Percentiles rank a stretch among this genome's conserved stretches.
Evolutionary conservation across 1,140 invertebrate genomes (phyloP).

Genomic region (Sitobion miscanthi): DNA sequence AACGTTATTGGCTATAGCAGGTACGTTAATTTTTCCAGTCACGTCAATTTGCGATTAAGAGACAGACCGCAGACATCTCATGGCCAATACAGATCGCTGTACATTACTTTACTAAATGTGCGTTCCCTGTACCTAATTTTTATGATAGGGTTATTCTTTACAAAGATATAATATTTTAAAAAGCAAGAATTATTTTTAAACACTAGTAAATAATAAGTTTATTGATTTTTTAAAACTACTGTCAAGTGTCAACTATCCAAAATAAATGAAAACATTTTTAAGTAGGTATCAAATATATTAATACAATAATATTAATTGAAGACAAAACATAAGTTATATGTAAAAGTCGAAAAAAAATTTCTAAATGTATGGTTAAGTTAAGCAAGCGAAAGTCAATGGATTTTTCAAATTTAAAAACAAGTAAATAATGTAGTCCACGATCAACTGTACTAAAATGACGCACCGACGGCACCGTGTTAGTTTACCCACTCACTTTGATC

Average conservation of each 20-base stretch:
- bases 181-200: not conserved
- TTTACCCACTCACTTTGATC: constrained; percentile 22
- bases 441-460: not conserved
- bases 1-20: not conserved
- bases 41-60: not conserved
- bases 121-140: not conserved
- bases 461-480: not conserved
- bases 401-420: not conserved
- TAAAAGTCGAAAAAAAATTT: not conserved
- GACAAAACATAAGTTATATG: not conserved
- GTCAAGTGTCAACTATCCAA: not conserved
- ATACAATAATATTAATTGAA: not conserved
- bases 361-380: not conserved
- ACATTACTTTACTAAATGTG: not conserved
- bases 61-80: not conserved
- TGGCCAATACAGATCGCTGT: not conserved
- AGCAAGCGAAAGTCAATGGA: not conserved
- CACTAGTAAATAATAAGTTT: not conserved
- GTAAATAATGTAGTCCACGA: not conserved
- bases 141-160: not conserved
- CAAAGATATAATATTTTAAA: not conserved
- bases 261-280: not conserved
- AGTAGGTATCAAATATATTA: not conserved
- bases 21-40: not conserved
- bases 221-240: not conserved